phyloP scores from a whole-genome alignment of 2,888 invertebrate species.

The Phengaris alcon region DNA sequence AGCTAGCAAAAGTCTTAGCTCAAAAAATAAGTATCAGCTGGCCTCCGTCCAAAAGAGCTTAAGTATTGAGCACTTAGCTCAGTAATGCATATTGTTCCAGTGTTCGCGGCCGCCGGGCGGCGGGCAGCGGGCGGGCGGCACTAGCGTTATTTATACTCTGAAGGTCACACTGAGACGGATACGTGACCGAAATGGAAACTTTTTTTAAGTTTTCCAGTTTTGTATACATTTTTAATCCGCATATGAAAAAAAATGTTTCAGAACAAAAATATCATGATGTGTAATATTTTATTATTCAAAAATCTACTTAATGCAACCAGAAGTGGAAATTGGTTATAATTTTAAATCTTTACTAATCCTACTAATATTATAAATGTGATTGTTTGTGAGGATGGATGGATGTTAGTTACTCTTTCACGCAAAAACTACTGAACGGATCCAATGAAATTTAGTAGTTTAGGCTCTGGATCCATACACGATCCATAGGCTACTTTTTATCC shows the following conservation, averaged over 20 bases:
- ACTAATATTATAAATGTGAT: no score
- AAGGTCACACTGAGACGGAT: conserved; percentile 8
- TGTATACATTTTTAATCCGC: not conserved
- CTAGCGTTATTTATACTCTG: not conserved
- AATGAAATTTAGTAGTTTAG: no score
- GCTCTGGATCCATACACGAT: no score
- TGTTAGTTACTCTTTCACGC: no score
- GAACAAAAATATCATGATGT: not conserved
- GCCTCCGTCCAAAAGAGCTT: conserved; percentile 3
- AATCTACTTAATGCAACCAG: no score
- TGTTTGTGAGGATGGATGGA: no score
- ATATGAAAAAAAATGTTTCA: not conserved
- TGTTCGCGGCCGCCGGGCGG: conserved; percentile 1
- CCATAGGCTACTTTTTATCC: no score
- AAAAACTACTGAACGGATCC: no score
- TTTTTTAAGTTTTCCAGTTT: not conserved
- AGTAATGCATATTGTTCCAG: conserved; percentile 21
- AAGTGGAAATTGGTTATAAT: no score
- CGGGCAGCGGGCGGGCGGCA: not conserved
- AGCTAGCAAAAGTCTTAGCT: not conserved
- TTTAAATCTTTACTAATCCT: no score
- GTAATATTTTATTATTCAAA: not conserved
- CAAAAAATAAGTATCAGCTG: conserved; percentile 6
- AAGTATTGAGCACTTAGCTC: conserved; percentile 11
- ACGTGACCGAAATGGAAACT: conserved; percentile 10